Base-by-base conservation (phyloP, 2,113 vertebrate species). In the Rynchops niger region DNA sequence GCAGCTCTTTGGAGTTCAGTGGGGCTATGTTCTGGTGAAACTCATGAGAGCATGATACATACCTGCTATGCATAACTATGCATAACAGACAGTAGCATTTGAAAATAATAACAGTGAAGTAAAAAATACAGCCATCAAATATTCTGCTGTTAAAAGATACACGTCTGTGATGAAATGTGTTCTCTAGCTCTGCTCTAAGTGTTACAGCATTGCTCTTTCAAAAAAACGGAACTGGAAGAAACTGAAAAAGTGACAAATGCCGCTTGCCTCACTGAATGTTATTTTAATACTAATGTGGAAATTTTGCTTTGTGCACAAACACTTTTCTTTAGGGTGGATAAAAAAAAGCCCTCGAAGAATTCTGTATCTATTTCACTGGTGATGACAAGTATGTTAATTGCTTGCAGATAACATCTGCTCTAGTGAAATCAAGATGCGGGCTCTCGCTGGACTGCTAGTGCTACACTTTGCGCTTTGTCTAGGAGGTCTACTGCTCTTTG, bases 351-450 rank as follows among this genome's bases (percentile, higher is more conserved):
- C 70, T 96, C 3, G 2, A 96, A 97, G 95, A 93, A 96, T 97
- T 97, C 97, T 97, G 96, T 96, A 97, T 97, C 96, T 97, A 91
- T 98, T 98, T 98, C 97, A 93, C 93, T 98, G 95, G 98, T 83
- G 98, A 98, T 97, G 98, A 98, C 98, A 98, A 95, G 97, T 97
- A 97, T 98, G 97, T 97, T 99, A 99, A 99, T 98, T 98, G 96
- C 96, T 99, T 98, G 97, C 98, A 99, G 98, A 98, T 98, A 98
- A 98, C 98, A 99, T 99, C 98, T 98, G 98, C 97, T 98, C 95
- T 96, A 73, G 95, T 95, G 96, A 98, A 98, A 98, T 98, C 96
- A 98, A 98, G 97, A 98, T 97, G 96, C 93, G 97, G 97, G 72
- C 84, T 80, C 94, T 93, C 69, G 3, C 94, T 94, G 97, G 96